phyloP scores from a whole-genome alignment of 1,140 invertebrate species.

The Pachyrhynchus sulphureomaculatus region DNA sequence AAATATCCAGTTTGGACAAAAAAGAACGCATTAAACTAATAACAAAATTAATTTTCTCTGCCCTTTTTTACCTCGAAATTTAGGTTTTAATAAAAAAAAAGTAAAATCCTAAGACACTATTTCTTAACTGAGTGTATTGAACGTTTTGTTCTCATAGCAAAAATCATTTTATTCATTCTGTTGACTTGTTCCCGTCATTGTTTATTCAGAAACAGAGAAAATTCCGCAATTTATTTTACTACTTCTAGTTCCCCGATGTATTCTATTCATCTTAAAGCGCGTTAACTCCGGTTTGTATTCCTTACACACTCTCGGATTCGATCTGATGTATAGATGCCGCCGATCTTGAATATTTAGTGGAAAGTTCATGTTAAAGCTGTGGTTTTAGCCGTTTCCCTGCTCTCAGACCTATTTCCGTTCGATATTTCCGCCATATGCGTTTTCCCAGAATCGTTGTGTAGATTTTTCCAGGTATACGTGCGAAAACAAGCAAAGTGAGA shows the following conservation, averaged over 20 bases:
- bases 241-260: constrained; percentile 29
- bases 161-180: constrained; percentile 2
- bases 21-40: no score
- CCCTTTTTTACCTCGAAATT: no score
- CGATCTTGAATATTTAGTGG: constrained; percentile 35
- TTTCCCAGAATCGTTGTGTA: constrained; percentile 28
- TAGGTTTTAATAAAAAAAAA: no score
- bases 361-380: constrained; percentile 34
- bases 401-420: constrained; percentile 23
- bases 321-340: constrained; percentile 35
- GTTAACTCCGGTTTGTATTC: constrained; percentile 33
- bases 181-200: constrained; percentile 20
- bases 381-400: constrained; percentile 33
- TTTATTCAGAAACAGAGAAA: constrained; percentile 29
- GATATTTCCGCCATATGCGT: constrained; percentile 30
- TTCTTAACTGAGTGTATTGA: no score
- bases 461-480: constrained; percentile 34
- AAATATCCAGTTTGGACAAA: no score
- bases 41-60: no score
- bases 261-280: constrained; percentile 25
- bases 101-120: no score
- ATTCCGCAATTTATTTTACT: constrained; percentile 31
- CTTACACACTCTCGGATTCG: constrained; percentile 26
- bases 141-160: no score
- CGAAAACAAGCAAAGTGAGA: constrained; percentile 23